Conservation (phyloP, 2,113 vertebrate genomes). For the Prionailurus bengalensis region DNA sequence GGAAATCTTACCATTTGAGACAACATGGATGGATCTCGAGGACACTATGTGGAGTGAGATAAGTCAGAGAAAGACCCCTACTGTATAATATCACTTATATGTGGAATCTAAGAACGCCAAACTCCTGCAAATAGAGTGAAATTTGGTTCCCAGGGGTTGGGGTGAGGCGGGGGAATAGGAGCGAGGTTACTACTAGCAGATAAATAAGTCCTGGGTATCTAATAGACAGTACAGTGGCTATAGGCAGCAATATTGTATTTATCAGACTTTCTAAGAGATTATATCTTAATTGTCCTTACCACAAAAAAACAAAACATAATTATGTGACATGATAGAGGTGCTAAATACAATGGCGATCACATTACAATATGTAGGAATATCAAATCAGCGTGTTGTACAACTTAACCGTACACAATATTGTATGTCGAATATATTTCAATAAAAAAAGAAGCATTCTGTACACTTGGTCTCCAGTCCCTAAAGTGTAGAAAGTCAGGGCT, state of each 20-base stretch:
- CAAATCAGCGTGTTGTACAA: not conserved
- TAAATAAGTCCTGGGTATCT: too few relatives aligned
- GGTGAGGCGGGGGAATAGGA: not conserved
- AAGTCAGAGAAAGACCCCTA: not conserved
- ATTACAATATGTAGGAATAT: not conserved
- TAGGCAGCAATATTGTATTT: not conserved
- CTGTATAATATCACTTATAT: not conserved
- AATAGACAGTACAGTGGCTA: not conserved
- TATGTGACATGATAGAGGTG: not conserved
- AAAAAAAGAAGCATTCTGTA: slow-evolving; percentile 6
- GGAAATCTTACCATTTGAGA: not conserved
- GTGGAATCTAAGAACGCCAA: not conserved
- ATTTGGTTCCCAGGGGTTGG: not conserved
- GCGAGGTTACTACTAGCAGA: not conserved
- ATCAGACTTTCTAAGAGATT: not conserved
- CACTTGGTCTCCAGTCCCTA: slow-evolving; percentile 68
- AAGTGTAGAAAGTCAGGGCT: slow-evolving; percentile 51
- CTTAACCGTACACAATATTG: not conserved
- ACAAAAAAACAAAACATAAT: not conserved
- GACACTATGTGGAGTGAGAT: not conserved
- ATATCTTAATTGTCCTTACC: not conserved
- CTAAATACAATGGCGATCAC: not conserved
- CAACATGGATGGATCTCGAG: not conserved
- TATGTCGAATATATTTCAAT: not conserved
- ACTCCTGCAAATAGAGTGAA: not conserved